Evolutionary conservation across 2,113 vertebrate species (phyloP), one percentile per base, ranked within the genome.

Genomic region (Gambusia holbrooki): DNA sequence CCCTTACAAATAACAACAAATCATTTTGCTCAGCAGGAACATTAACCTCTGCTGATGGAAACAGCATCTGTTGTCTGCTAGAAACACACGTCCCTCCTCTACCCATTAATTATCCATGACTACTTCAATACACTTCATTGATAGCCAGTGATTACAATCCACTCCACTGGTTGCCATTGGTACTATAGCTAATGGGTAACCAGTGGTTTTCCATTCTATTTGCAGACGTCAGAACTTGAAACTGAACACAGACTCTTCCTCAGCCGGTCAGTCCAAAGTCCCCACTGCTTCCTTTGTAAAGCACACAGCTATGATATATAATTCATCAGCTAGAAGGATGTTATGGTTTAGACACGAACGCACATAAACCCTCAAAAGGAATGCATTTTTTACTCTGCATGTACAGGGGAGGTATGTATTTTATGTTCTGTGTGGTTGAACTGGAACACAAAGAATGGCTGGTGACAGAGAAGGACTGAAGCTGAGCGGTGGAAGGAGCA

Each of bases 371-470:
- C 73, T 80, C 15, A 10, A 30, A 62, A 37, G 71, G 27, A 79
- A 83, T 83, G 35, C 79, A 87, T 89, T 77, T 88, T 89, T 69
- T n/a, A 88, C 84, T 69, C 62, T 4, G 15, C 45, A 19, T 48
- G 15, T 48, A 48, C 45, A 48, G 14, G 45, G 15, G 17, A 48
- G 5, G 14, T 19, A 17, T 48, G 45, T 69, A 58, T 58, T 58
- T 58, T n/a, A 25, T 58, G 25, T 58, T n/a, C 22, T 58, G 51
- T 25, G 10, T 71, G 72, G 61, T 1, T 76, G 62, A 67, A 12
- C 72, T 32, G 70, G 15, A 32, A 72, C 32, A 35, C n/a, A 27
- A 72, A 48, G 37, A 37, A 22, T 25, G 27, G 51, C 22, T 3
- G 13, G 61, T 14, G 66, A 48, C 28, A 71, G 2, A 14, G 29